phyloP scores from a whole-genome alignment of 2,888 invertebrate genomes.

The Stenodera caucasica region DNA sequence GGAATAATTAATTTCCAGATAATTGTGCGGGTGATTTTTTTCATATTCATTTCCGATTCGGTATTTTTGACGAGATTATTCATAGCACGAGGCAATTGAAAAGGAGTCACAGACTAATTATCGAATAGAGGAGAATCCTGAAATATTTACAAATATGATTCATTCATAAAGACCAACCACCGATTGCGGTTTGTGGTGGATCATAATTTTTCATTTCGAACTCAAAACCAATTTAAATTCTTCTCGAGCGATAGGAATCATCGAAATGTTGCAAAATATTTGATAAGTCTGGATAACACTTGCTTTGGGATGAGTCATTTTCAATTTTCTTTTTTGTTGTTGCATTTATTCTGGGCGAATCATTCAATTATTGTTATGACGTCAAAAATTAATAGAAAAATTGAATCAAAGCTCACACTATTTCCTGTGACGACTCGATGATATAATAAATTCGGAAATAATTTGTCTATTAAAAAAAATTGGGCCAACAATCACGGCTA shows the following conservation, averaged over 20 bases:
- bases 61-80: too few species aligned
- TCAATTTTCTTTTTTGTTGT: too few species aligned
- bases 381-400: constrained; percentile 4
- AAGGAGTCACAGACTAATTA: background rate
- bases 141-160: background rate
- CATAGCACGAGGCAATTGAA: too few species aligned
- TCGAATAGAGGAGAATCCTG: background rate
- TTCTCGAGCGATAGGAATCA: background rate
- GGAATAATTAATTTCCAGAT: too few species aligned
- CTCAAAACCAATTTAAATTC: background rate
- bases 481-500: too few species aligned
- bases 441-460: too few species aligned
- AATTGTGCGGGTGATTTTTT: too few species aligned
- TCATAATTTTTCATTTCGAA: background rate
- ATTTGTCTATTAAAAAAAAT: too few species aligned
- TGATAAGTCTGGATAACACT: too few species aligned
- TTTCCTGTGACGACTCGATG: background rate
- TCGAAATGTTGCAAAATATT: background rate
- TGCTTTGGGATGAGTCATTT: too few species aligned
- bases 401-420: background rate
- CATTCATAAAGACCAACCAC: background rate
- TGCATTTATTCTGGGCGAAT: background rate
- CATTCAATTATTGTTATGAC: background rate
- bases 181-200: background rate
- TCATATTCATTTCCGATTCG: too few species aligned